Percentiles rank a stretch among this genome's conserved stretches.
Evolutionary conservation across 1,140 invertebrate genomes (phyloP).

Genomic region (Ectropis grisescens): DNA sequence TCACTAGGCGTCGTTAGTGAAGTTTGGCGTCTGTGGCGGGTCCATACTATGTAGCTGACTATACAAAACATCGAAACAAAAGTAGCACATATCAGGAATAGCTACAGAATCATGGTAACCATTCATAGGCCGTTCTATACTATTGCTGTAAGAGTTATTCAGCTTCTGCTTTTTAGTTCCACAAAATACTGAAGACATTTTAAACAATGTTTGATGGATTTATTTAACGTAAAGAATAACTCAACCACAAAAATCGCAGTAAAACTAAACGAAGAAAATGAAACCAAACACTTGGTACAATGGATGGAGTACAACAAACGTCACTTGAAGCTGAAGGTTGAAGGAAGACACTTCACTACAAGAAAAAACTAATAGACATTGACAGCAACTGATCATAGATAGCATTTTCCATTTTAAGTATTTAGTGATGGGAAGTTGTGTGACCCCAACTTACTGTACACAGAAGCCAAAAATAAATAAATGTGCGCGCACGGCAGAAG

Average conservation of each 20-base stretch:
- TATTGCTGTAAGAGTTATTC: slow-evolving; percentile 76
- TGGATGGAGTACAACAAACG: too few relatives aligned
- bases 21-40: slow-evolving; percentile 89
- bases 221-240: slow-evolving; percentile 22
- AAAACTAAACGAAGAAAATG: slow-evolving; percentile 52
- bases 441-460: too few relatives aligned
- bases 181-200: slow-evolving; percentile 89
- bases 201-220: slow-evolving; percentile 8
- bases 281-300: slow-evolving; percentile 54
- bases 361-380: too few relatives aligned
- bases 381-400: too few relatives aligned
- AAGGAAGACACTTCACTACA: too few relatives aligned
- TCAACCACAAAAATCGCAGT: slow-evolving; percentile 31
- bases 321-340: too few relatives aligned
- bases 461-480: too few relatives aligned
- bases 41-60: slow-evolving; percentile 93
- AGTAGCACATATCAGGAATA: slow-evolving; percentile 96
- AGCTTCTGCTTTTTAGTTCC: slow-evolving; percentile 91
- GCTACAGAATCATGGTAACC: slow-evolving; percentile 79
- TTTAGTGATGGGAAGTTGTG: too few relatives aligned
- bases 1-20: slow-evolving; percentile 96
- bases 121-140: slow-evolving; percentile 70
- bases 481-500: too few relatives aligned
- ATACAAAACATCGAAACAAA: slow-evolving; percentile 98
- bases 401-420: too few relatives aligned